phyloP scores from a whole-genome alignment of 1,140 invertebrate genomes.

The Drosophila dunni region DNA sequence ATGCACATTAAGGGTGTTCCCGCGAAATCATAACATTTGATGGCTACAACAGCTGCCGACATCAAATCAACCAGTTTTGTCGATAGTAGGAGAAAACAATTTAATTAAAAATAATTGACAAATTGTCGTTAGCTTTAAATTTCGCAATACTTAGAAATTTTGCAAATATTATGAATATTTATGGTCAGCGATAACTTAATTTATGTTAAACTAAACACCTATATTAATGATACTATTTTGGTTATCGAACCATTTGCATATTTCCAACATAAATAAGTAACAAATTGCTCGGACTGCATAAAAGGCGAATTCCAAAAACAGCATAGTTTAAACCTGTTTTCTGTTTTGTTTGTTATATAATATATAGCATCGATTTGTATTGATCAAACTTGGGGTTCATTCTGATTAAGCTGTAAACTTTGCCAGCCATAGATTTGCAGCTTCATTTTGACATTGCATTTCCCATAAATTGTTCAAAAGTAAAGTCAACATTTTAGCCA shows the following conservation, averaged over 20 bases:
- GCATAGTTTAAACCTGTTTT: slow-evolving; percentile 24
- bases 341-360: too few species aligned
- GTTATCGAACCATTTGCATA: slow-evolving; percentile 18
- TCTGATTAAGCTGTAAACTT: slow-evolving; percentile 5
- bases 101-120: slow-evolving; percentile 11
- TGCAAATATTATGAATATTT: slow-evolving; percentile 6
- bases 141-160: not conserved
- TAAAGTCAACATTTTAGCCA: slow-evolving; percentile 15
- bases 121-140: not conserved
- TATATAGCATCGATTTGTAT: not conserved
- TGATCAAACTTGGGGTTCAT: slow-evolving; percentile 14
- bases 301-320: slow-evolving; percentile 14
- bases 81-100: not conserved
- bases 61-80: slow-evolving; percentile 8
- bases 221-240: slow-evolving; percentile 18
- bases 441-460: slow-evolving; percentile 6
- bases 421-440: slow-evolving; percentile 12
- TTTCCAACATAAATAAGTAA: slow-evolving; percentile 30
- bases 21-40: slow-evolving; percentile 11
- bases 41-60: slow-evolving; percentile 27
- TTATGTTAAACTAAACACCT: slow-evolving; percentile 14
- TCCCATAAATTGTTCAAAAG: slow-evolving; percentile 30
- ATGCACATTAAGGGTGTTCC: slow-evolving; percentile 41
- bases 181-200: slow-evolving; percentile 5
- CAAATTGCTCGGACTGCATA: slow-evolving; percentile 8